Base-by-base conservation (phyloP, 2,888 invertebrate genomes). In the Thumatha senex region DNA sequence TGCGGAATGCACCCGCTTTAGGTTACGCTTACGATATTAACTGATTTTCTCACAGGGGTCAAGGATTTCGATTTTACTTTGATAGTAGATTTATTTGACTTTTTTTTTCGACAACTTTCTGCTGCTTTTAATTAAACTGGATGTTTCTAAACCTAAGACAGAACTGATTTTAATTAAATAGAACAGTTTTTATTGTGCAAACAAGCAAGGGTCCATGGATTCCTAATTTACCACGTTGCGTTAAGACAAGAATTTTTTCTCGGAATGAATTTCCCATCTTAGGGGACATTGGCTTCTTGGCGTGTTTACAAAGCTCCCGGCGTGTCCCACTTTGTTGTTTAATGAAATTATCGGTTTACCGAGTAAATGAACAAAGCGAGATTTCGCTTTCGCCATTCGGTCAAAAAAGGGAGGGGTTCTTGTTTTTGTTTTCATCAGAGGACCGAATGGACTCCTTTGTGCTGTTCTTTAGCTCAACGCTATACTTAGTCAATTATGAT, bases 261-360 rank as follows among this genome's bases (percentile, higher is more conserved):
- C 62, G 72, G 80, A 89, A 89, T 89, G 86, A 89, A 86, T 90
- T 85, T 85, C 78, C 72, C 80, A 86, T 89, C 87, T 90, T 86
- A 67, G 89, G 89, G 91, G 89, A 88, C 90, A 89, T 83, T 86
- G 89, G 88, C 89, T 91, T 89, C 89, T 90, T 88, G 84, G 81
- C 86, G 84, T 90, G 88, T 90, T 89, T 90, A 85, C 88, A 72
- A 79, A 79, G 80, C 81, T 78, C 72, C 80, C 79, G 70, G 75
- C 78, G 82, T 84, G 84, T 84, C 84, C 87, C 87, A 89, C 89
- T 90, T 90, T 89, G 89, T 90, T 90, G 90, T 89, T 89, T 91
- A 91, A 91, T 90, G 87, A 90, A 91, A 90, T 91, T 91, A 91
- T 90, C 91, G 91, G 91, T 91, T 91, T 91, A 89, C 89, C 86